Conservation (phyloP, 1,140 invertebrate species). For the Trichogramma pretiosum region DNA sequence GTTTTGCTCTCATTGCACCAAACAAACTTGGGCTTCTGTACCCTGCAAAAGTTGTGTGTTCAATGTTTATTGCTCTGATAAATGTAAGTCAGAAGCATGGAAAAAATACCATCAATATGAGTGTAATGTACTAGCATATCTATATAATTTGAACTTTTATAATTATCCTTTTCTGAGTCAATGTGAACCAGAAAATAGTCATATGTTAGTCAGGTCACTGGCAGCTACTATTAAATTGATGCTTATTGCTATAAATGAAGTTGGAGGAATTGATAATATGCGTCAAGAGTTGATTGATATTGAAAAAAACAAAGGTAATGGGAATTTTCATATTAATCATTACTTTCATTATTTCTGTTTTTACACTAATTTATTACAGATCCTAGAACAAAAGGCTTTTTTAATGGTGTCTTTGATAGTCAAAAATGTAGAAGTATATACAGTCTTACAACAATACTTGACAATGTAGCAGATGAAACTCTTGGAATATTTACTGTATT, state of each 20-base stretch:
- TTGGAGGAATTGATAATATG: not conserved
- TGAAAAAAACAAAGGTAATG: not conserved
- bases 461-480: not conserved
- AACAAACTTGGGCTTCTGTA: not conserved
- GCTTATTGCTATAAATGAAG: not conserved
- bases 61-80: conserved; percentile 1
- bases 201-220: too few relatives aligned
- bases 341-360: not conserved
- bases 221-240: not conserved
- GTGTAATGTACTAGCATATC: not conserved
- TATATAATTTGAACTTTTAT: not conserved
- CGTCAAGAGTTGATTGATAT: not conserved
- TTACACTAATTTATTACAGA: not conserved
- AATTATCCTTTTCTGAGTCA: too few relatives aligned
- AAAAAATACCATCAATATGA: conserved; percentile 1
- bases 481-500: not conserved
- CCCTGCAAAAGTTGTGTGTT: conserved; percentile 1
- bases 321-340: not conserved
- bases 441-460: not conserved
- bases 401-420: not conserved
- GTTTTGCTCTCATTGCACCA: not conserved
- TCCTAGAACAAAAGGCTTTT: not conserved
- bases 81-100: conserved; percentile 3
- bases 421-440: not conserved
- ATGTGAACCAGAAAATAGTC: not conserved